Evolutionary conservation across 2,113 vertebrate genomes (phyloP), one percentile per base, ranked within the genome.

Genomic region (Mirza zaza): DNA sequence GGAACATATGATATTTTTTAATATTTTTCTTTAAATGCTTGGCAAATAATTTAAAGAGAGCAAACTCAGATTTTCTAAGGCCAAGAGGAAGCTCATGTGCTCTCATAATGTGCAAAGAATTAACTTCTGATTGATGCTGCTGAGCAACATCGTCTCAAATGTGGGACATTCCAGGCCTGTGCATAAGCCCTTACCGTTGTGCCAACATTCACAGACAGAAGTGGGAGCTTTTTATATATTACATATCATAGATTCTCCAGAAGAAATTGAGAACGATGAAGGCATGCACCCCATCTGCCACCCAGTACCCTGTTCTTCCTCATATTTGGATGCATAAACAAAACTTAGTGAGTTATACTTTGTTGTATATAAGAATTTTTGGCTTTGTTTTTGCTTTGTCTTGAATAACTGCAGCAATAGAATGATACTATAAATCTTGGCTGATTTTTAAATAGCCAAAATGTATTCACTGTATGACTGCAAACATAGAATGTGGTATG

Each of bases 401-500:
- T 83, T 4, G 32, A 73, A 73, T 81, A 85, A 91, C 71, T 92
- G 85, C 20, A 96, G 27, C 39, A 73, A 34, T 10, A 81, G 61
- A 93, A 79, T 80, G 82, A 73, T 18, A 63, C 36, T 79, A 50
- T 59, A 87, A 91, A 83, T 94, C 18, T 77, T 75, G 20, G 12
- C 32, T 87, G 57, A 76, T 89, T 88, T 96, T 94, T 90, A 80
- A 90, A 84, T 57, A 57, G 27, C 21, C 36, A 90, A 77, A 90
- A 87, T 91, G 21, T 12, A 59, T 90, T 96, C 5, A 8, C n/a
- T 80, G 0, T 81, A 18, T 32, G 48, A 9, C 73, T 95, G 55
- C 65, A 87, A 96, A 71, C 75, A 87, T 94, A 92, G 34, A 94
- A 77, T 68, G 5, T 65, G 76, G 65, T 50, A 94, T 95, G 67